These are phyloP conservation scores for Sarcophilus harrisii DNA, from an alignment of 2,797 vertebrate genomes.

Conservation along the genomic window DNA sequence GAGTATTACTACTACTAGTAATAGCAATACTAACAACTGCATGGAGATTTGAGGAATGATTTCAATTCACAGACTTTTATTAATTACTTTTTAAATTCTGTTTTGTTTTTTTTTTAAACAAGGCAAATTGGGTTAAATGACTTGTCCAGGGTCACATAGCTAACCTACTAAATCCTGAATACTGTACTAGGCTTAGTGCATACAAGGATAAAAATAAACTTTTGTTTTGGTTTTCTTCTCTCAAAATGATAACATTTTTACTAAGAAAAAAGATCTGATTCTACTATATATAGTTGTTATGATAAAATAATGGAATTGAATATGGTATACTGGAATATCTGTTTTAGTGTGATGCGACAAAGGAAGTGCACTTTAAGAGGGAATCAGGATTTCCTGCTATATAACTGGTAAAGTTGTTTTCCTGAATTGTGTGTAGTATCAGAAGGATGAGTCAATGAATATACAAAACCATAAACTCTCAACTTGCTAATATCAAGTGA, in stretches of 20 bases:
- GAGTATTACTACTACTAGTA: neutral
- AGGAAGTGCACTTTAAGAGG: constrained; percentile 79
- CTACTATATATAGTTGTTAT: constrained; percentile 54
- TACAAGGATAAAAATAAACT: neutral
- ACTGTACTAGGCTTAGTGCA: neutral
- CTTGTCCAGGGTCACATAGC: too few relatives aligned
- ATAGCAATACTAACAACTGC: neutral
- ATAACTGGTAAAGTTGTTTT: constrained; percentile 80
- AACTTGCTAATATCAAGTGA: constrained; percentile 81
- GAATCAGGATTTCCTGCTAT: constrained; percentile 80
- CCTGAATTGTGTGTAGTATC: constrained; percentile 84
- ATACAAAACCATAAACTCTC: constrained; percentile 79
- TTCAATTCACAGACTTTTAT: neutral
- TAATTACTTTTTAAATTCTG: neutral
- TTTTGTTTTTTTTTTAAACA: too few relatives aligned
- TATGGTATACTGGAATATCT: constrained; percentile 74
- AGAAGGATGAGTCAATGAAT: constrained; percentile 84
- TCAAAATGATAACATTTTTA: constrained; percentile 46
- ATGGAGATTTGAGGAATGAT: neutral
- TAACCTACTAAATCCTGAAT: neutral
- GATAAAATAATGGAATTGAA: constrained; percentile 66
- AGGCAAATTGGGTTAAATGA: too few relatives aligned
- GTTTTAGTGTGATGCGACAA: constrained; percentile 77
- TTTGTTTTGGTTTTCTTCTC: neutral
- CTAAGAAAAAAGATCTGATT: constrained; percentile 55